Conservation (phyloP, 1,140 invertebrate species). For the Drosophila pseudoananassae region DNA sequence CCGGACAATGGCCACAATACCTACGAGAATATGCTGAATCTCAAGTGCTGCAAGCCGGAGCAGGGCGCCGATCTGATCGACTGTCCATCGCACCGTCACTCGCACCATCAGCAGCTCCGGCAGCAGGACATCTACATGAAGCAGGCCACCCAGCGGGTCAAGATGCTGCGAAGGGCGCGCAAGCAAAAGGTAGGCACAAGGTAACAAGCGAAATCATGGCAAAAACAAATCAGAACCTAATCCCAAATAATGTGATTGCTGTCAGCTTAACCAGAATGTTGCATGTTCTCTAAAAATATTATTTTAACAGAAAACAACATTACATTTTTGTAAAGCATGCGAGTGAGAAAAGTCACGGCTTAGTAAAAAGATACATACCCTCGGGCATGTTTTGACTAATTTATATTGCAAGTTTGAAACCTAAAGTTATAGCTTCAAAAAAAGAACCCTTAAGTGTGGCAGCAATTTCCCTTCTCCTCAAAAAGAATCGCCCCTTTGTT, state of each 20-base stretch:
- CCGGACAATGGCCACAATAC: constrained; percentile 74
- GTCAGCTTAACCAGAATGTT: constrained; percentile 1
- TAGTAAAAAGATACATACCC: too few relatives aligned
- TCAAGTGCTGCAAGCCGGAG: constrained; percentile 70
- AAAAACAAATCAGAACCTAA: constrained; percentile 41
- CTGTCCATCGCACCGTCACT: constrained; percentile 36
- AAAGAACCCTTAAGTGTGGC: constrained; percentile 4
- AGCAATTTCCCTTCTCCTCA: background rate
- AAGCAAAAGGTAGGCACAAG: constrained; percentile 81
- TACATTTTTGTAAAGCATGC: background rate
- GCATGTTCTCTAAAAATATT: background rate
- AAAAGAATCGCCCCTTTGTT: constrained; percentile 21
- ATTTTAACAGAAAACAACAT: background rate
- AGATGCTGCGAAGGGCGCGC: constrained; percentile 78
- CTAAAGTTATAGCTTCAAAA: background rate
- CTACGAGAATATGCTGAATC: constrained; percentile 79
- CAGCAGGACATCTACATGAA: constrained; percentile 81
- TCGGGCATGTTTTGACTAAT: too few relatives aligned
- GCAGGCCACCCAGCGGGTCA: constrained; percentile 78
- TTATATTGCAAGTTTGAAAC: too few relatives aligned
- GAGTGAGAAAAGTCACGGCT: too few relatives aligned
- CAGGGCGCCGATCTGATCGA: constrained; percentile 45
- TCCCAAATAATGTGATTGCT: constrained; percentile 8
- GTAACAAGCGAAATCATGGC: constrained; percentile 39
- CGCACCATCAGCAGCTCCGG: constrained; percentile 39